Evolutionary conservation across 2,113 vertebrate species (phyloP), one percentile per base, ranked within the genome.

Genomic region (Thunnus thynnus): DNA sequence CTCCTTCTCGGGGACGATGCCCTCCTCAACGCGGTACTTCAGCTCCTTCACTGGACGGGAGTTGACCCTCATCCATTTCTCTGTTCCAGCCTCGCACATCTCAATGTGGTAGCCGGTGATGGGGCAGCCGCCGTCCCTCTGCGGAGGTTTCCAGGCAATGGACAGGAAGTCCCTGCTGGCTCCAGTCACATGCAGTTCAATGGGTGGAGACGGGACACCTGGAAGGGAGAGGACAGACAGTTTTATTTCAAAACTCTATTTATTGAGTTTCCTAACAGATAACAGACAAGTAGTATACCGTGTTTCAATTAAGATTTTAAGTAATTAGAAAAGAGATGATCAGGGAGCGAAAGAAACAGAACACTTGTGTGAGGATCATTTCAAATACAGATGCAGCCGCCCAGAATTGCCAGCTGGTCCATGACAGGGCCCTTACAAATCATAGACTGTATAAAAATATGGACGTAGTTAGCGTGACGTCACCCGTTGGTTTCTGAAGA

Each of bases 51-150:
- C 93, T 55, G 97, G 97, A 14, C 98, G 97, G 63, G 98, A 98
- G 93, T 99, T 99, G 52, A 99, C 95, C 84, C 97, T 93, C 98
- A 99, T 99, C 98, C 98, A 99, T 87, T 99, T 99, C 90, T 99
- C 97, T 6, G 98, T 99, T 75, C 98, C 98, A 13, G 96, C 96
- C 89, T 97, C 96, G 2, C 97, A 98, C 93, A 99, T 96, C 92
- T 99, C 98, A 72, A 99, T 94, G 86, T 99, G 96, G 91, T 99
- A 99, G 36, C 98, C 98, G 61, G 94, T 95, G 80, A 99, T 95
- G 54, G 95, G 96, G 82, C 96, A 96, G 72, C 98, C 98, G 8
- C 98, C 98, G 55, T 97, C 96, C 84, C 96, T 97, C 86, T 95
- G 96, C 32, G 98, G 98, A 72, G 97, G 95, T 74, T 98, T 99